Conservation (phyloP, 37 sponge, comb jelly and placozoan species). For the Diacarnus erythraeanus region DNA sequence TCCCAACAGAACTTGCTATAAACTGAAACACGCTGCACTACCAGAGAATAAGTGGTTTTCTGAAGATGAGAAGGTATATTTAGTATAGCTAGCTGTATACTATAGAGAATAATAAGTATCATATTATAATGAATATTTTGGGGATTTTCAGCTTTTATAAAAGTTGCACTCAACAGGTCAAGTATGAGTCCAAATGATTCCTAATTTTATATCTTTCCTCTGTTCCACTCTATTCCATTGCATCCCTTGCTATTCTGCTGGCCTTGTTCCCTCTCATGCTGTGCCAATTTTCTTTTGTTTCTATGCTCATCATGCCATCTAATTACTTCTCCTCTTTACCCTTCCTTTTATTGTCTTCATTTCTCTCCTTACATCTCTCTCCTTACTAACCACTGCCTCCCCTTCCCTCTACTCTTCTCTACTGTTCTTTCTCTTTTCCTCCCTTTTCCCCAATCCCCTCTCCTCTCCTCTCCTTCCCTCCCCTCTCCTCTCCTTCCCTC, state of each 20-base stretch:
- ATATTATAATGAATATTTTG: too few relatives aligned
- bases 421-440: not conserved
- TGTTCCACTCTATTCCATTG: too few relatives aligned
- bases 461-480: not conserved
- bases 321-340: not conserved
- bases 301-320: too few relatives aligned
- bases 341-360: not conserved
- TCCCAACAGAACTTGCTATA: not conserved
- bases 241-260: too few relatives aligned
- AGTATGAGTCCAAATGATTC: too few relatives aligned
- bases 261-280: too few relatives aligned
- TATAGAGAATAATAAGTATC: too few relatives aligned
- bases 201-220: too few relatives aligned
- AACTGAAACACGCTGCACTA: conserved; percentile 3
- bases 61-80: conserved; percentile 16
- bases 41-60: conserved; percentile 13
- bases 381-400: not conserved
- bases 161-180: too few relatives aligned
- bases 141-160: too few relatives aligned
- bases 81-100: not conserved
- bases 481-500: not conserved
- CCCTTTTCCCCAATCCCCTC: not conserved
- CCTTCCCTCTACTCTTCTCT: not conserved
- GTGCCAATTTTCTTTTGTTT: too few relatives aligned
- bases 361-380: not conserved